These are phyloP conservation scores for Hiodon tergisus DNA, from an alignment of 2,113 vertebrate genomes.

Conservation along the genomic window DNA sequence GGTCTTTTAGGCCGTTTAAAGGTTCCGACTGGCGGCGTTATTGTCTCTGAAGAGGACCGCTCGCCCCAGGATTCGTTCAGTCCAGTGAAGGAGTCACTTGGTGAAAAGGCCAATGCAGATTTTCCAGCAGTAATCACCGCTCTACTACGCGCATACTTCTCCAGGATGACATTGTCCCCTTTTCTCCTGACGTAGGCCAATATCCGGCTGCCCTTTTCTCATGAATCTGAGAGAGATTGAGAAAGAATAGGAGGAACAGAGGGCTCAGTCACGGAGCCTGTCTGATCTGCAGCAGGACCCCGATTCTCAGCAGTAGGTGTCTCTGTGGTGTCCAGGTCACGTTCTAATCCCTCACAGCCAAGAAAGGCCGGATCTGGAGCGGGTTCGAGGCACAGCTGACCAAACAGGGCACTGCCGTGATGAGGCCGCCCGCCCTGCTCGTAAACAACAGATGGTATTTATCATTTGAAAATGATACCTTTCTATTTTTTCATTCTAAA, in stretches of 20 bases:
- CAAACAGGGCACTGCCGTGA: constrained; percentile 30
- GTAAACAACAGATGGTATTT: constrained; percentile 25
- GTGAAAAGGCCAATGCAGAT: too few relatives aligned
- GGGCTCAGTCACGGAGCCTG: constrained; percentile 24
- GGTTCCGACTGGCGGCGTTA: too few relatives aligned
- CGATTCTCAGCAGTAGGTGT: constrained; percentile 31
- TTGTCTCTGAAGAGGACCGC: too few relatives aligned
- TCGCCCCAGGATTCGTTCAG: too few relatives aligned
- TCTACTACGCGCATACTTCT: neutral
- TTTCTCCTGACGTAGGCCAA: neutral
- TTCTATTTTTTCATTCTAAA: constrained; percentile 3
- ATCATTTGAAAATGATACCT: constrained; percentile 18
- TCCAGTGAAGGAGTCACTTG: too few relatives aligned
- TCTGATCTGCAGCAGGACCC: constrained; percentile 19
- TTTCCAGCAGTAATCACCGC: too few relatives aligned
- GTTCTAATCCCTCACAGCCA: constrained; percentile 26
- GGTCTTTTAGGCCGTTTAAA: too few relatives aligned
- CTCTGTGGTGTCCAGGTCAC: constrained; percentile 38
- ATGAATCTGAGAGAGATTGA: constrained; percentile 33
- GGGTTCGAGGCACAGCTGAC: constrained; percentile 21
- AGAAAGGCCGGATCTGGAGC: constrained; percentile 18
- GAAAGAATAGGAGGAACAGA: constrained; percentile 16
- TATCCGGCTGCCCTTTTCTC: neutral
- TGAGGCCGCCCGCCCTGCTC: constrained; percentile 5
- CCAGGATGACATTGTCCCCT: neutral